phyloP scores from a whole-genome alignment of 2,113 vertebrate genomes.

The Sinocyclocheilus anophthalmus region DNA sequence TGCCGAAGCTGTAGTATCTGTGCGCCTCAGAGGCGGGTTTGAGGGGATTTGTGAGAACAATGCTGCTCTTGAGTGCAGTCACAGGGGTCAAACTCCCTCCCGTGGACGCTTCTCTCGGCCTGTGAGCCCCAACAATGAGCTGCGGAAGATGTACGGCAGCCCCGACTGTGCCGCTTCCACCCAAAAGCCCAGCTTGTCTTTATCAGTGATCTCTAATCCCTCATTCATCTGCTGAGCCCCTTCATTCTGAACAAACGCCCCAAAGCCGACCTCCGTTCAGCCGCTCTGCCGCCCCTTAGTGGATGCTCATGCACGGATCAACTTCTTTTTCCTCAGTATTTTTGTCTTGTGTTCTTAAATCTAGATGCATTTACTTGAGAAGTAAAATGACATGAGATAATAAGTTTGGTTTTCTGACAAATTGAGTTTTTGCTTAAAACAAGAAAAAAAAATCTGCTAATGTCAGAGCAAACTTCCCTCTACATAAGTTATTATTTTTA shows the following conservation, averaged over 20 bases:
- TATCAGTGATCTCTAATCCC: conserved; percentile 57
- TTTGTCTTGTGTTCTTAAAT: too few relatives aligned
- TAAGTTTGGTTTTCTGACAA: too few relatives aligned
- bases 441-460: too few relatives aligned
- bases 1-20: neutral
- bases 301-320: too few relatives aligned
- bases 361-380: too few relatives aligned
- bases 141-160: conserved; percentile 62
- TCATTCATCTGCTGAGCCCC: neutral
- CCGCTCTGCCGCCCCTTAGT: neutral
- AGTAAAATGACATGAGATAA: too few relatives aligned
- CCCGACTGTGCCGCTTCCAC: conserved; percentile 54
- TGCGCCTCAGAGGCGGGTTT: neutral
- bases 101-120: neutral
- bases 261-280: neutral
- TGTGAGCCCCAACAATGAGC: conserved; percentile 53
- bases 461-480: too few relatives aligned
- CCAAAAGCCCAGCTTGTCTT: conserved; percentile 55
- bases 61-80: conserved; percentile 44
- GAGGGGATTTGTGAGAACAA: conserved; percentile 29
- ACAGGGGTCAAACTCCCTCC: conserved; percentile 40
- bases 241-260: neutral
- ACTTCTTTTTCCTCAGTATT: too few relatives aligned
- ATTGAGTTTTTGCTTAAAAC: too few relatives aligned
- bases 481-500: too few relatives aligned